phyloP scores from a whole-genome alignment of 2,888 invertebrate species.

The Polylopha cassiicola region DNA sequence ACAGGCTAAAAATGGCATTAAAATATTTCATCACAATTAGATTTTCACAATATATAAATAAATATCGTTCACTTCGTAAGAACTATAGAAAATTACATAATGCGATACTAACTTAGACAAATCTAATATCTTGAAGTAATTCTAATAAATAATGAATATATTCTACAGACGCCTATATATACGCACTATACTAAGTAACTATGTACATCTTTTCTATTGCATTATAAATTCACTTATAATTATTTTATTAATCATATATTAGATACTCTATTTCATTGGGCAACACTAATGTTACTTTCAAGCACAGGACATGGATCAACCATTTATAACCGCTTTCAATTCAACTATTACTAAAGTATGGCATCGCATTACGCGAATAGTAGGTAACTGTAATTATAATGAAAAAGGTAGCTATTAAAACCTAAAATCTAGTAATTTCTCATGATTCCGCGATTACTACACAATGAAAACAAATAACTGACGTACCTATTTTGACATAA shows the following conservation, averaged over 20 bases:
- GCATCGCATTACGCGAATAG: slow-evolving; percentile 63
- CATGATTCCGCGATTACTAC: no score
- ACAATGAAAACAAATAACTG: no score
- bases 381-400: slow-evolving; percentile 62
- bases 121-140: slow-evolving; percentile 14
- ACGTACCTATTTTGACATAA: no score
- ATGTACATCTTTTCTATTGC: slow-evolving; percentile 43
- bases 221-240: slow-evolving; percentile 34
- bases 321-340: no score
- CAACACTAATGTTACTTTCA: neutral
- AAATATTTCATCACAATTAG: slow-evolving; percentile 69
- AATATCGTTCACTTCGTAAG: slow-evolving; percentile 36
- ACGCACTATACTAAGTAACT: slow-evolving; percentile 30
- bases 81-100: slow-evolving; percentile 20
- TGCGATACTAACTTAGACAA: slow-evolving; percentile 15
- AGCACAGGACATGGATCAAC: neutral
- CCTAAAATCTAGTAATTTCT: no score
- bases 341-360: slow-evolving; percentile 57
- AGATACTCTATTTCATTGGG: slow-evolving; percentile 11
- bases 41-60: slow-evolving; percentile 56
- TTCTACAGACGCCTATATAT: slow-evolving; percentile 26
- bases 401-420: slow-evolving; percentile 22
- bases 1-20: slow-evolving; percentile 71
- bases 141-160: slow-evolving; percentile 36
- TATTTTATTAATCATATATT: slow-evolving; percentile 13